Evolutionary conservation across 2,113 vertebrate species (phyloP), one percentile per base, ranked within the genome.

Genomic region (Nycticryphes semicollaris): DNA sequence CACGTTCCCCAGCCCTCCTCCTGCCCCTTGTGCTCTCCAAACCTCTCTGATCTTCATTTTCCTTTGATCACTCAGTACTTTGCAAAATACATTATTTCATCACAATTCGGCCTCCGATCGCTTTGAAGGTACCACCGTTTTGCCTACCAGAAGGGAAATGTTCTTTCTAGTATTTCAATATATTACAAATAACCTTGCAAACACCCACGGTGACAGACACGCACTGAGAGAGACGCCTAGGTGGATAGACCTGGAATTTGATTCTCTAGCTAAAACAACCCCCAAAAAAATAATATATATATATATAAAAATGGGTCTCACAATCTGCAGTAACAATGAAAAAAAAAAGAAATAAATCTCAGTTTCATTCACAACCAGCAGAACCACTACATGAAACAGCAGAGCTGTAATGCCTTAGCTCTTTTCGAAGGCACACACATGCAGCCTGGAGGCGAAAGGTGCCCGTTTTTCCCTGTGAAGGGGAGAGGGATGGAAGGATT

Each of bases 171-270:
- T 37, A 0, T 57, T 60, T 62, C 54, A 3, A 21, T 12, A 7
- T 5, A 4, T 54, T 45, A 69, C 73, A 54, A 66, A 97, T 92
- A 85, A 87, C 91, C 94, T 84, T 20, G 84, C 91, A 41, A 87
- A 93, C 27, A 82, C 74, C 77, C 66, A 0, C 1, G 14, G 0
- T 28, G 89, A 31, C 56, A 76, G 64, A 56, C 48, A 10, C 1
- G 4, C 59, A 15, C 70, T 1, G 2, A 22, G 39, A 69, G 64
- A 24, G 30, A 9, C 1, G 0, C 39, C 25, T 4, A 23, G 45
- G 35, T 20, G 43, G 27, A 4, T 41, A 66, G n/a, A 33, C 1
- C 18, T 13, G 10, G 47, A 21, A 43, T 69, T 21, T 6, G 45
- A 88, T 80, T 64, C 39, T 23, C 54, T 21, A 60, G 68, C 64